Conservation (phyloP, 2,797 vertebrate genomes). For the Psittacula echo region DNA sequence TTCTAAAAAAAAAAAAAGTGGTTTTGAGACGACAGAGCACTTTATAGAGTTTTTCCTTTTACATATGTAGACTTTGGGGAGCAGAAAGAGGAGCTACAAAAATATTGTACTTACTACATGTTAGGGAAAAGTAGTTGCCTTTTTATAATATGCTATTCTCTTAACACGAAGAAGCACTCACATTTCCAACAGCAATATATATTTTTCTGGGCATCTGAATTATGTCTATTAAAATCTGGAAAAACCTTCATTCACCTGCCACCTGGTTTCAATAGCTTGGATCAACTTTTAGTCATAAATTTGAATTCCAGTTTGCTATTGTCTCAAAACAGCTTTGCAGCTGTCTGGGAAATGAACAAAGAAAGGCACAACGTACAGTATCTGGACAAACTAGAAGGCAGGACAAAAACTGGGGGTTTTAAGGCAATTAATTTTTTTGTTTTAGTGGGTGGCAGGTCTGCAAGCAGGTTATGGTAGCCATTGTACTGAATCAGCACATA, state of each 20-base stretch:
- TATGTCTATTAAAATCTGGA: neutral
- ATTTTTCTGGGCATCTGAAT: neutral
- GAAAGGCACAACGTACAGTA: neutral
- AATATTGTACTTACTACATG: neutral
- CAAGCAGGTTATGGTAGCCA: neutral
- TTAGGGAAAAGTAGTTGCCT: neutral
- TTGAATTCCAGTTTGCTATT: neutral
- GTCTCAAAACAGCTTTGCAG: neutral
- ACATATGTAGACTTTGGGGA: neutral
- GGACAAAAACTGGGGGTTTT: neutral
- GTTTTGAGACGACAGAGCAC: conserved; percentile 5
- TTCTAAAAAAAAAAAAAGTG: neutral
- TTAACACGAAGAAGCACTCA: neutral
- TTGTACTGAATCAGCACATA: neutral
- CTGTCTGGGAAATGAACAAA: neutral
- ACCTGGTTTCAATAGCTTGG: neutral
- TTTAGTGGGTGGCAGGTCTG: neutral
- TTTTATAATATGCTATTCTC: neutral
- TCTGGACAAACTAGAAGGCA: neutral
- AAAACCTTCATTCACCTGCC: neutral
- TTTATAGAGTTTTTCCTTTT: conserved; percentile 6
- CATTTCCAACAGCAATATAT: neutral
- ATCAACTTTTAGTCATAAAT: neutral
- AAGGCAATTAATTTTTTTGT: neutral
- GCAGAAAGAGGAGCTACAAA: neutral